Base-by-base conservation (phyloP, 1,140 invertebrate genomes). In the Ctenoplectra terminalis region DNA sequence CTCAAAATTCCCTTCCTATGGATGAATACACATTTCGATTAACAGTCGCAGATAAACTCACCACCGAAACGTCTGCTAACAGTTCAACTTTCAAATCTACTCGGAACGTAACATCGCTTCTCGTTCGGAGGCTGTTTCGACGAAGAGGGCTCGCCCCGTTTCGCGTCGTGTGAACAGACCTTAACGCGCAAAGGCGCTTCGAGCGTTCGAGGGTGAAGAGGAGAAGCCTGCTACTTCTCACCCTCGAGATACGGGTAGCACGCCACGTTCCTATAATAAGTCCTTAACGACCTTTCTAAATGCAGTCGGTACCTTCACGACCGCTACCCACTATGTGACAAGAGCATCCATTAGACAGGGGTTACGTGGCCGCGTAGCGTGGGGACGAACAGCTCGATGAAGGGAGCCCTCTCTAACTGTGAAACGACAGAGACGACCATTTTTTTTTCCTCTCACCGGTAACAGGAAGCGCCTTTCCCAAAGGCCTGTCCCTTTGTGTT, bases 231-330 rank as follows among this genome's bases (percentile, higher is more conserved):
- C 72, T 78, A 76, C 82, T 74, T 84, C 77, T 88, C 86, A 87
- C 86, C 87, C 87, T 86, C 70, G 64, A 64, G 81, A 83, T 76
- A 87, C 77, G 76, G 78, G 64, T 87, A 43, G 43, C 83, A 29
- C 63, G 56, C 37, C 43, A 34, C 73, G 66, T 74, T 85, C 76
- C 76, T 83, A 80, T 88, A 88, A 88, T 83, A 85, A 87, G 80
- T 83, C 79, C 76, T 87, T 88, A 87, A 88, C 81, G 84, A 85
- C 73, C 84, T 88, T 87, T 86, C 86, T 87, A 88, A 88, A 85
- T 86, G 80, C 86, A 81, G 74, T 87, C 84, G 85, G 72, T 69
- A 70, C 73, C 56, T 81, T 67, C 54, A 52, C 82, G 78, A 50
- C 46, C 54, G 48, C 77, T 75, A 81, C 73, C 69, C 84, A 74